Evolutionary conservation across 1,140 invertebrate species (phyloP), one percentile per base, ranked within the genome.

Genomic region (Riptortus pedestris): DNA sequence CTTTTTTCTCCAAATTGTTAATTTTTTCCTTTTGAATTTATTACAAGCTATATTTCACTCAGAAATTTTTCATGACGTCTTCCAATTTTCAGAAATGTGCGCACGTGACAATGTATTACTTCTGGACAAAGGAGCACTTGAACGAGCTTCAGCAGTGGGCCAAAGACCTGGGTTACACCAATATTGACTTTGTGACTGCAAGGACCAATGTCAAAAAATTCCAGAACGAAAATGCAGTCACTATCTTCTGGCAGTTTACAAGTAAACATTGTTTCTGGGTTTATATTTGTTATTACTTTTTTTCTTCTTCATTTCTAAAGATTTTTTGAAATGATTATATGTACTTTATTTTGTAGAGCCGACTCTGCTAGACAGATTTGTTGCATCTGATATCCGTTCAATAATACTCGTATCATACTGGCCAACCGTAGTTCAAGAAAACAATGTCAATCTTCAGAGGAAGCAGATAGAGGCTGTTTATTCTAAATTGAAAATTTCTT

Each of bases 111-210:
- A 47, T 47, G 45, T n/a, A 20, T 9, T 47, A 47, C 45, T 47
- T 20, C 22, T 47, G 45, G 45, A 47, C n/a, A 5, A 9, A 22
- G 7, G 45, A 47, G 18, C 18, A 47, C 45, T 20, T 47, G 45
- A 47, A 47, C n/a, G 45, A 47, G 45, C 16, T 47, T n/a, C 45
- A 47, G 22, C 22, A n/a, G 2, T 47, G 45, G 45, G 45, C 45
- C 2, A 47, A 47, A n/a, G 18, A n/a, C 22, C n/a, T 47, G 4
- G 45, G 45, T 47, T n/a, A 20, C 9, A 47, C 18, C 22, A 47
- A 47, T 47, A 47, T 47, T n/a, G 45, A 47, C 18, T 47, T 47
- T 47, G 22, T 47, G 4, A 47, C 18, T 47, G 45, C 45, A n/a
- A 47, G 22, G 22, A n/a, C 22, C 22, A n/a, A 47, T 3, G n/a